A percentile compares a stretch with the other conserved stretches of the same genome.
These are phyloP conservation scores for Hydropsyche betteni DNA, from an alignment of 2,888 invertebrate species.

Conservation along the genomic window DNA sequence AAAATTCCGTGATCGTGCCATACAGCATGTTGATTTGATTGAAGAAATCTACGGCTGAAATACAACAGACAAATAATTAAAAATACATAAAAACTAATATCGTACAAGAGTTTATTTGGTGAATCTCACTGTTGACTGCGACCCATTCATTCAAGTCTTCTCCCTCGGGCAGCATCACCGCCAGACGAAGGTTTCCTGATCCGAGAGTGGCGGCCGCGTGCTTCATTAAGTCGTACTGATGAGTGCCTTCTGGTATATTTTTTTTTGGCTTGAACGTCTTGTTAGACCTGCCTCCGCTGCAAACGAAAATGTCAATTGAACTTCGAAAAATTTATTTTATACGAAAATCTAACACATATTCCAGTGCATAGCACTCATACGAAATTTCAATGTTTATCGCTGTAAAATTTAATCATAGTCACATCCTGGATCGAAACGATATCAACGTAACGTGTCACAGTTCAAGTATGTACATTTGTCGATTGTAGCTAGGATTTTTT, in stretches of 20 bases:
- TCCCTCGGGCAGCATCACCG: constrained; percentile 96
- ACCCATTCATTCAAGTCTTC: constrained; percentile 99
- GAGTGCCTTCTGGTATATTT: constrained; percentile 97
- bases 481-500: too few relatives aligned
- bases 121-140: constrained; percentile 94
- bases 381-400: too few relatives aligned
- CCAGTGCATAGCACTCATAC: too few relatives aligned
- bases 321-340: too few relatives aligned
- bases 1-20: constrained; percentile 99
- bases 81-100: not conserved
- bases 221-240: constrained; percentile 99
- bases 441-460: too few relatives aligned
- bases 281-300: constrained; percentile 87
- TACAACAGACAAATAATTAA: constrained; percentile 26
- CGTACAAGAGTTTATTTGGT: not conserved
- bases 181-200: constrained; percentile 94
- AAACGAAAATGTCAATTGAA: too few relatives aligned
- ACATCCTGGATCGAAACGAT: too few relatives aligned
- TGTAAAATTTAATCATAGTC: too few relatives aligned
- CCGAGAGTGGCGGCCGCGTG: constrained; percentile 98
- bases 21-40: constrained; percentile 99
- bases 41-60: constrained; percentile 97
- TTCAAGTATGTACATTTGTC: too few relatives aligned
- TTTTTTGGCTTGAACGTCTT: constrained; percentile 99
- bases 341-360: too few relatives aligned